phyloP scores from a whole-genome alignment of 2,113 vertebrate genomes.

The Galemys pyrenaicus region DNA sequence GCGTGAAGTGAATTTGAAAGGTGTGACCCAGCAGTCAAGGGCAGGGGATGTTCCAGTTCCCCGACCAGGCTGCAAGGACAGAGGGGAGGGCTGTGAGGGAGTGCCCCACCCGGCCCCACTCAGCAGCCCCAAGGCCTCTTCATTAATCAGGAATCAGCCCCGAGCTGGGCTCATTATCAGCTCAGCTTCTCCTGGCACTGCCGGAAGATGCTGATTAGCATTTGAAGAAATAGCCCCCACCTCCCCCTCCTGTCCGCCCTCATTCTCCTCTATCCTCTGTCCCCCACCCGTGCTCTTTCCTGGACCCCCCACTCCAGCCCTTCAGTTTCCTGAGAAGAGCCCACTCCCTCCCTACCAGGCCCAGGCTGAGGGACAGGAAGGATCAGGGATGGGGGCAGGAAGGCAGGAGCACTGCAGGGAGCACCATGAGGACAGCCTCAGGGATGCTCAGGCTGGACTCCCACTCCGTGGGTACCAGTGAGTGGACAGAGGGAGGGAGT shows the following conservation, averaged over 20 bases:
- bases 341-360: neutral
- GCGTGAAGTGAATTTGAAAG: neutral
- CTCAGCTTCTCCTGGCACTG: conserved; percentile 67
- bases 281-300: neutral
- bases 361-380: neutral
- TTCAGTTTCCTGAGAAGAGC: conserved; percentile 12
- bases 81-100: conserved; percentile 35
- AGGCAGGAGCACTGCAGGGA: neutral
- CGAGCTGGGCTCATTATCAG: conserved; percentile 81
- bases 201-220: conserved; percentile 80
- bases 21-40: neutral
- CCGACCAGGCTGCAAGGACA: conserved; percentile 51
- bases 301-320: conserved; percentile 12
- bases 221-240: conserved; percentile 72
- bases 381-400: neutral
- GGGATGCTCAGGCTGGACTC: neutral
- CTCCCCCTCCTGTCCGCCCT: neutral
- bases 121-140: conserved; percentile 77
- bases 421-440: neutral
- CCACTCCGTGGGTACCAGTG: neutral
- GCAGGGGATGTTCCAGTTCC: neutral
- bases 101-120: conserved; percentile 67
- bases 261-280: neutral
- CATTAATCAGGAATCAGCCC: conserved; percentile 82
- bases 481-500: neutral